Base-by-base conservation (phyloP, 1,140 invertebrate genomes). In the Atta colombica region DNA sequence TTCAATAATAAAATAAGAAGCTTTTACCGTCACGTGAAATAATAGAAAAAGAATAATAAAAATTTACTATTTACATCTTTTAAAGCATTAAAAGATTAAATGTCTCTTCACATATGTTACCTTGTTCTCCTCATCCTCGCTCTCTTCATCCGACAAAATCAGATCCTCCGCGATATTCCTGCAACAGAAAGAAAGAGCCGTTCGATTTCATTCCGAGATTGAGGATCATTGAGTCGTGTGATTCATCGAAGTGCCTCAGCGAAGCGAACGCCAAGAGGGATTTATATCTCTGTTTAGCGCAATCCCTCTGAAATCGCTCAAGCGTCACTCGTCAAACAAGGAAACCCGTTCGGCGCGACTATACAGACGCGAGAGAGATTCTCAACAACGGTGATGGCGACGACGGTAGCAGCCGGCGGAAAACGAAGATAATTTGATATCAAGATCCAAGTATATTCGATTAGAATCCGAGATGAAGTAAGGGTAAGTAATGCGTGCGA, bases 121-220 rank as follows among this genome's bases (percentile, higher is more conserved):
- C 87, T 94, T 93, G 53, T 69, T 89, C 60, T 88, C 88, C 10
- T 95, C 39, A 45, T 45, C 92, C 87, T 94, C 93, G 53, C 68
- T 89, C 60, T 88, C 88, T 7, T 95, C 94, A 78, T 96, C 96
- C 8, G 96, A 97, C 28, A 97, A 90, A 58, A 96, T 95, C 78
- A 97, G 91, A 92, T 97, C 96, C 90, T 95, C 94, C 85, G 95
- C 95, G 77, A 97, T 92, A 89, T 96, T 95, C 12, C 96, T 97
- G 94, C 12, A 91, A 91, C 75, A 87, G 3, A 89, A 85, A 82
- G 3, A 31, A 80, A 60, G 10, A 12, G 12, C 68, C 60, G n/a
- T 31, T 71, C 21, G 3, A 60, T 68, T 39, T 45, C 18, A 77
- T 84, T 72, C 16, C n/a, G n/a, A 55, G 31, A 35, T 51, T 51